Evolutionary conservation across 2,113 vertebrate genomes (phyloP).

Genomic region (Hyperoodon ampullatus): DNA sequence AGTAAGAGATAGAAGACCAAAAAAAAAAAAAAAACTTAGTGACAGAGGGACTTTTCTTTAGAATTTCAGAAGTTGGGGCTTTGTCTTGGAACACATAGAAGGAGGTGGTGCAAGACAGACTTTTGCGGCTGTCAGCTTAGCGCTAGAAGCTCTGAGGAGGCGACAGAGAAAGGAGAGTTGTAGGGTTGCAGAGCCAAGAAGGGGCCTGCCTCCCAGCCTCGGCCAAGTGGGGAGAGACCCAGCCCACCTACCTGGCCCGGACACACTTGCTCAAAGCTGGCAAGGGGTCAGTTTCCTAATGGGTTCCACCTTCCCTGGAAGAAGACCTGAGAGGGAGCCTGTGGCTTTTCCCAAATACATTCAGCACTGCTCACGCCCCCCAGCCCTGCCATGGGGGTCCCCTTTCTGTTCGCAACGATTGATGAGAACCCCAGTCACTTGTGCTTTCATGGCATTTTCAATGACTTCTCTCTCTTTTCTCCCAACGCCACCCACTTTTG

Average conservation of each 20-base stretch:
- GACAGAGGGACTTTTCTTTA: not conserved
- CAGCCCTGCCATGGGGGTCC: not conserved
- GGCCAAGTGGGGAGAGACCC: not conserved
- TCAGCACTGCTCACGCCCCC: too few species aligned
- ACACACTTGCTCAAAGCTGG: not conserved
- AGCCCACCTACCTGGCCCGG: not conserved
- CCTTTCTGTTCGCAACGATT: not conserved
- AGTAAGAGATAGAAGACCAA: not conserved
- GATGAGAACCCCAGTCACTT: not conserved
- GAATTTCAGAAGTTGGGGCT: not conserved
- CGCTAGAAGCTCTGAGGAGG: not conserved
- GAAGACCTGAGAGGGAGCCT: not conserved
- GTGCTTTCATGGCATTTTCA: constrained; percentile 3
- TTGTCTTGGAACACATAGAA: not conserved
- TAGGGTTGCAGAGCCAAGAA: not conserved
- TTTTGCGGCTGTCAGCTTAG: not conserved
- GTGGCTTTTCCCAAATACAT: not conserved
- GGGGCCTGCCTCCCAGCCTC: not conserved
- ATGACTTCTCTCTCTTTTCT: not conserved
- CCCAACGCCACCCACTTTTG: not conserved
- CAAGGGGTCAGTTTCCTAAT: not conserved
- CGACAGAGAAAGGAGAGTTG: not conserved
- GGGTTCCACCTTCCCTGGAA: not conserved
- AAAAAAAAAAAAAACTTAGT: not conserved
- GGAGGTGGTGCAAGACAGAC: not conserved